Conservation (phyloP, 2,113 vertebrate genomes). For the Cranoglanis bouderius region DNA sequence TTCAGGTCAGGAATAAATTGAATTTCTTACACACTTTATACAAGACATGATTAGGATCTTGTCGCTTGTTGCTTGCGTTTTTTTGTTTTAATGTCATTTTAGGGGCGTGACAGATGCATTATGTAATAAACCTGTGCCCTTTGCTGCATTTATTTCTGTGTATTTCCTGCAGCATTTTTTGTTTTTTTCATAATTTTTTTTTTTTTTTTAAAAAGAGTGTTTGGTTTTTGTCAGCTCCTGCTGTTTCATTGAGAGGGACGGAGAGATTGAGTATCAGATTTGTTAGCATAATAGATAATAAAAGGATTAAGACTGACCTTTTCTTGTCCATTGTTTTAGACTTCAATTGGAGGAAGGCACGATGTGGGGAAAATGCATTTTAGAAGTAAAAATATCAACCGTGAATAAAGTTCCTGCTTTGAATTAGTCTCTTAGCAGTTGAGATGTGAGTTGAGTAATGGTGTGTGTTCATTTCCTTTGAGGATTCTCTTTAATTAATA, state of each 20-base stretch:
- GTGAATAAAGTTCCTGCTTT: slow-evolving; percentile 38
- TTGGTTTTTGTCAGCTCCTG: neutral
- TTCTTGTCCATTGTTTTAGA: slow-evolving; percentile 40
- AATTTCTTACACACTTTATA: neutral
- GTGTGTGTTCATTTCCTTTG: slow-evolving; percentile 4
- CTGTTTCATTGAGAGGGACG: neutral
- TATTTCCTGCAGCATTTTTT: neutral
- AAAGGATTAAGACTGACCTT: slow-evolving; percentile 8
- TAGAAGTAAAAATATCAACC: slow-evolving; percentile 7
- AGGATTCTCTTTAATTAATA: slow-evolving; percentile 11
- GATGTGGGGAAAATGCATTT: slow-evolving; percentile 24
- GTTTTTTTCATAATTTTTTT: neutral
- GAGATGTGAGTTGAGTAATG: neutral
- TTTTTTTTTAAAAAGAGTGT: too few relatives aligned
- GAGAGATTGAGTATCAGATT: neutral
- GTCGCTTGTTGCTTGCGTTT: neutral
- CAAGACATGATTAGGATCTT: neutral
- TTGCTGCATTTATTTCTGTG: neutral
- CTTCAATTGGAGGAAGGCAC: slow-evolving; percentile 46
- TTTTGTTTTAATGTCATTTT: neutral
- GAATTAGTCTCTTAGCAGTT: slow-evolving; percentile 15
- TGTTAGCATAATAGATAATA: slow-evolving; percentile 23
- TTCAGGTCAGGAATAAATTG: neutral
- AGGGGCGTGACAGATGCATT: neutral
- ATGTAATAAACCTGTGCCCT: neutral